Evolutionary conservation across 1,140 invertebrate species (phyloP).

Genomic region (Eulimnadia texana): DNA sequence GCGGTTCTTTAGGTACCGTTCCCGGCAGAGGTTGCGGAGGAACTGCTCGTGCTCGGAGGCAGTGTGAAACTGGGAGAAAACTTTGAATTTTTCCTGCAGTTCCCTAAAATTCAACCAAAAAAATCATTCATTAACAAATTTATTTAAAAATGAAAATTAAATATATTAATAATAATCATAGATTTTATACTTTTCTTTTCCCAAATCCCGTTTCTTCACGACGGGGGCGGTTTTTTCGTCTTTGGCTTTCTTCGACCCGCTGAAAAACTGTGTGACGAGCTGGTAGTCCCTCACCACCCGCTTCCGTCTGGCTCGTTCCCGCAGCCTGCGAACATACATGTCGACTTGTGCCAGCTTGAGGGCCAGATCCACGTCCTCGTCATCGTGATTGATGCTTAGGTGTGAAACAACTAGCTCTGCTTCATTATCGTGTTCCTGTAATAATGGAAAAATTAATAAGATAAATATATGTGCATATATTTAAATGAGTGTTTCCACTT

Average conservation of each 20-base stretch:
- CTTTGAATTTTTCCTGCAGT: constrained; percentile 53
- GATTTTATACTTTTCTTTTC: constrained; percentile 52
- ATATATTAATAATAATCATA: background rate
- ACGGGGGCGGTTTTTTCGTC: constrained; percentile 22
- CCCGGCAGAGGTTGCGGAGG: constrained; percentile 55
- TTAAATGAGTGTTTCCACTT: no score
- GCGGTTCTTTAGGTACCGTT: constrained; percentile 63
- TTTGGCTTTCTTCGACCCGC: constrained; percentile 24
- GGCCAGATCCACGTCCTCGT: constrained; percentile 73
- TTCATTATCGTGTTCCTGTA: constrained; percentile 79
- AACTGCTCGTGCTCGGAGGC: constrained; percentile 66
- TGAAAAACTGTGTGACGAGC: constrained; percentile 62
- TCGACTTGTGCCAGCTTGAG: constrained; percentile 68
- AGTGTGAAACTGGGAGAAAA: constrained; percentile 76
- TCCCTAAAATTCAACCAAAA: constrained; percentile 28
- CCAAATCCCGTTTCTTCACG: constrained; percentile 35
- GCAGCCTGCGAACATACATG: constrained; percentile 68
- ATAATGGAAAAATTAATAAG: constrained; percentile 21
- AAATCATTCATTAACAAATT: constrained; percentile 15
- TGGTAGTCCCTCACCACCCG: constrained; percentile 73
- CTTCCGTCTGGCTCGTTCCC: constrained; percentile 75
- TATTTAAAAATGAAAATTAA: constrained; percentile 10
- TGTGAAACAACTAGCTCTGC: constrained; percentile 76
- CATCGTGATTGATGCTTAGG: constrained; percentile 58
- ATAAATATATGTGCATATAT: background rate